phyloP scores from a whole-genome alignment of 1,140 invertebrate genomes.

The Camponotus vicinus region DNA sequence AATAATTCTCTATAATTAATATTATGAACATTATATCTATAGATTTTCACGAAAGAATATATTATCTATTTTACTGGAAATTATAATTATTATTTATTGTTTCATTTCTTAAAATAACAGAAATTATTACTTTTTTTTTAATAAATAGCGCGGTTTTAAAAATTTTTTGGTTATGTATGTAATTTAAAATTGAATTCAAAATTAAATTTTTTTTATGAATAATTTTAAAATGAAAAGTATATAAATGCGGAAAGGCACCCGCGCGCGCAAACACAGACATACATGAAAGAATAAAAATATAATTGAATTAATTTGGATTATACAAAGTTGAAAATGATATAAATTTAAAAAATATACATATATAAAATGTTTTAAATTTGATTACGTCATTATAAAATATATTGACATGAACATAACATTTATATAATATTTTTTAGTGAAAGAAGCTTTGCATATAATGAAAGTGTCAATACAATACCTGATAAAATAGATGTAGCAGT shows the following conservation, averaged over 20 bases:
- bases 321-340: neutral
- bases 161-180: too few species aligned
- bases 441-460: constrained; percentile 87
- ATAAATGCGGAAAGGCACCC: too few species aligned
- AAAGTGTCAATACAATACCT: constrained; percentile 81
- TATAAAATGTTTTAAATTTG: neutral
- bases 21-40: neutral
- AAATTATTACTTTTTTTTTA: too few species aligned
- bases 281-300: neutral
- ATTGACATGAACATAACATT: neutral
- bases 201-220: neutral
- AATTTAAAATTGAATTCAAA: neutral
- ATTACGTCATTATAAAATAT: neutral
- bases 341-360: neutral
- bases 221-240: neutral
- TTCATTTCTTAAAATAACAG: too few species aligned
- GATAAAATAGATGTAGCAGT: constrained; percentile 86
- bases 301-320: neutral
- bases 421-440: constrained; percentile 85
- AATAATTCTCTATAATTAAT: neutral
- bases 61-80: neutral
- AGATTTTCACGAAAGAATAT: neutral
- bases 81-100: too few species aligned
- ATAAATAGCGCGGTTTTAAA: too few species aligned
- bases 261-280: too few species aligned